Base-by-base conservation (phyloP, 2,888 invertebrate genomes). In the Chloroclysta siterata region DNA sequence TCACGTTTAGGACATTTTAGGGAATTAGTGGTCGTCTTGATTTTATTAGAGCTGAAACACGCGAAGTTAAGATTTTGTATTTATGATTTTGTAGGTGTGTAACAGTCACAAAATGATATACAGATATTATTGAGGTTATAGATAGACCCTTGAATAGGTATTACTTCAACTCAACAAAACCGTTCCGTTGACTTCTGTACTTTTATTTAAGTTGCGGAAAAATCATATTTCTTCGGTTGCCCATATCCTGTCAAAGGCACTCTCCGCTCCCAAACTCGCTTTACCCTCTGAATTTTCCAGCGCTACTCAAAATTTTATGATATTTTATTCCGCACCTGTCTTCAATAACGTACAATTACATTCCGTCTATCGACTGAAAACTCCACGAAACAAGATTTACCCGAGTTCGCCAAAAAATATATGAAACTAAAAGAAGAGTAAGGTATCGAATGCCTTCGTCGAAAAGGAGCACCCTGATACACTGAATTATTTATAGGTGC, bases 401-500 rank as follows among this genome's bases (percentile, higher is more conserved):
- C 53, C 47, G 65, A 53, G 55, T 55, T 59, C 54, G 47, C 53
- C 52, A 63, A 66, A 71, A 71, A 65, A 66, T 63, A 64, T 55
- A 59, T 67, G 41, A 65, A 66, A 62, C 54, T 62, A 59, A 56
- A 58, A 63, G 57, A 58, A 50, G 52, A 50, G 52, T 14, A 63
- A 64, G 64, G 61, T 66, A 63, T 64, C 56, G 66, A 59, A 65
- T 66, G 60, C 60, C 48, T 60, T 59, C 59, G 54, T 46, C 63
- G 59, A 56, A 58, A 42, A 44, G 42, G 57, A 63, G 67, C 70
- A 67, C 72, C 70, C 63, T 62, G 57, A 68, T 64, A 63, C 48
- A 13, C 75, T 90, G 89, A 90, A 90, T 90, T 89, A 90, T 90
- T 90, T 86, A 90, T 88, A 75, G 65, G 74, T 72, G 74, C 72